Evolutionary conservation across 37 sponge, comb jelly and placozoan species (phyloP).

Genomic region (Haliclona indistincta): DNA sequence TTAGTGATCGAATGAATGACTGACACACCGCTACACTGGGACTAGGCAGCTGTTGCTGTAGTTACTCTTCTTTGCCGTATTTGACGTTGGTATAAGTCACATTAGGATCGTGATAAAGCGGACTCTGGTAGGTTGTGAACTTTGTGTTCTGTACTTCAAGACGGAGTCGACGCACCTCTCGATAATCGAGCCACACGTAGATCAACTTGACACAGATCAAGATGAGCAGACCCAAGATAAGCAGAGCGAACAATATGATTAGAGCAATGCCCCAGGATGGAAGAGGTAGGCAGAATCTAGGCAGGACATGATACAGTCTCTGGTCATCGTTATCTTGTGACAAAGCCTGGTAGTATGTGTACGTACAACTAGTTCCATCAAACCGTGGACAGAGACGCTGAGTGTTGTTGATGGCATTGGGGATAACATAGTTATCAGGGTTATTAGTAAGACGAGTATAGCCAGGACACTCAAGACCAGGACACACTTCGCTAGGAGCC

Average conservation of each 20-base stretch:
- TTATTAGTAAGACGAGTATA: not conserved
- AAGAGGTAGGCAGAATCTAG: not conserved
- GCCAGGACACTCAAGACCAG: not conserved
- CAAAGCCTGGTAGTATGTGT: not conserved
- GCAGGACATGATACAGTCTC: not conserved
- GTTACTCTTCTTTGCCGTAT: no score
- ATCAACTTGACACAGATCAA: slow-evolving; percentile 52
- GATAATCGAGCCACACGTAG: slow-evolving; percentile 9
- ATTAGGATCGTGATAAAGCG: no score
- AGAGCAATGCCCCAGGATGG: slow-evolving; percentile 47
- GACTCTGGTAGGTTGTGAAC: not conserved
- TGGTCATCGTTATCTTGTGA: not conserved
- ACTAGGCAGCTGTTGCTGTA: no score
- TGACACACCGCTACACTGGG: no score
- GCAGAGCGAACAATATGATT: slow-evolving; percentile 27
- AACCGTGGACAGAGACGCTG: no score
- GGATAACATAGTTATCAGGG: not conserved
- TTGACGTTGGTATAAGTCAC: no score
- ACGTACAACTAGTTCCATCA: not conserved
- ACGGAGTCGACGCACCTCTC: not conserved
- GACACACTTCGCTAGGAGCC: not conserved
- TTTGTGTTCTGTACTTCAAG: not conserved
- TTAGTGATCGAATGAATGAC: no score
- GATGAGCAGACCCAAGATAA: slow-evolving; percentile 42
- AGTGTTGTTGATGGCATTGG: slow-evolving; percentile 4